Percentiles rank a stretch among this genome's conserved stretches.
Evolutionary conservation across 2,888 invertebrate genomes (phyloP).

Genomic region (Tiliacea aurago): DNA sequence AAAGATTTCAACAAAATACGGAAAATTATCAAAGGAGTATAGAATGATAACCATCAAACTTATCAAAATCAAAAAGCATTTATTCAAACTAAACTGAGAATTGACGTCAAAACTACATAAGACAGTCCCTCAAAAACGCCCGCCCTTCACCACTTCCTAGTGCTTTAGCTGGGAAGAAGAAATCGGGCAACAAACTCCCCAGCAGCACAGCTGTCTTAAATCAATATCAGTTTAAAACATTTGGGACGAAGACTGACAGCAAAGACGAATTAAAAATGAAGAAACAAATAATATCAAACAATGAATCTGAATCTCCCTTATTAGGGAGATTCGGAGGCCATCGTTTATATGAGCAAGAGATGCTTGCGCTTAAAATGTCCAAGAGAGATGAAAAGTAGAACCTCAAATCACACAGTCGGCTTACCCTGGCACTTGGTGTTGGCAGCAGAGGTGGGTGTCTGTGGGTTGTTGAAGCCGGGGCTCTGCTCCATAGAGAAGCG

Average conservation of each 20-base stretch:
- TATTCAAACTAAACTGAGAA: not conserved
- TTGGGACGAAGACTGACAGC: not conserved
- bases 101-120: not conserved
- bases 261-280: not conserved
- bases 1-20: not conserved
- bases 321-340: not conserved
- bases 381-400: not conserved
- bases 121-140: not conserved
- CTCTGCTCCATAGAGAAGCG: constrained; percentile 89
- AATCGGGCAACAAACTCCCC: not conserved
- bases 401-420: constrained; percentile 12
- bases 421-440: constrained; percentile 82
- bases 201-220: not conserved
- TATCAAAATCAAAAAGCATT: not conserved
- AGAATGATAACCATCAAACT: not conserved
- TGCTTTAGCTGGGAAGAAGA: not conserved
- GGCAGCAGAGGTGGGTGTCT: constrained; percentile 84
- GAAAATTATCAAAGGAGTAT: not conserved
- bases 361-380: not conserved
- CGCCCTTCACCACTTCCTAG: not conserved
- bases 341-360: too few relatives aligned
- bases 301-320: not conserved
- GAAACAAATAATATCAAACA: not conserved
- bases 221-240: not conserved
- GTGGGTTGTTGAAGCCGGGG: constrained; percentile 89